Percentiles rank a stretch among this genome's conserved stretches.
Conservation (phyloP, 2,888 invertebrate species). For the Callyntrura sp. region DNA sequence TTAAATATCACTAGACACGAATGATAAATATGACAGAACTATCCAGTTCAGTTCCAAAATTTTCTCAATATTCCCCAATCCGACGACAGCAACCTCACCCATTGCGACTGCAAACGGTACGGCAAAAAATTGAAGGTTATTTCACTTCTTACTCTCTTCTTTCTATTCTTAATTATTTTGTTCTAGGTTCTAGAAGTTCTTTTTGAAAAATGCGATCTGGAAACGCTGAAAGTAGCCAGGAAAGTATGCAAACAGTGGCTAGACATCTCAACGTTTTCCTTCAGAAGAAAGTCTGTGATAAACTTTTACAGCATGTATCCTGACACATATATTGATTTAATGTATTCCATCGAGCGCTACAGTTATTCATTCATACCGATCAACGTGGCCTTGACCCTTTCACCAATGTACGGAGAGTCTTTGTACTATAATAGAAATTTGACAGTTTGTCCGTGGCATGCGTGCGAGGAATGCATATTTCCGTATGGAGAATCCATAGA, state of each 20-base stretch:
- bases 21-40: too few species aligned
- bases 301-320: slow-evolving; percentile 70
- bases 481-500: slow-evolving; percentile 63
- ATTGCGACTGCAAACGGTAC: too few species aligned
- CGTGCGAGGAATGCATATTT: slow-evolving; percentile 71
- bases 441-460: slow-evolving; percentile 64
- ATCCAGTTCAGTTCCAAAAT: too few species aligned
- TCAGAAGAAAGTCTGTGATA: slow-evolving; percentile 55
- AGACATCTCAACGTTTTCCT: neutral
- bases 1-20: too few species aligned
- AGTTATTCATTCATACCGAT: slow-evolving; percentile 47
- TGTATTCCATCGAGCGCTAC: slow-evolving; percentile 33
- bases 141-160: too few species aligned
- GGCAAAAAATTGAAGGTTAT: too few species aligned
- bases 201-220: slow-evolving; percentile 64
- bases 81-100: too few species aligned
- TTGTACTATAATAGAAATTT: slow-evolving; percentile 50
- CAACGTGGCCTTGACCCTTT: slow-evolving; percentile 71
- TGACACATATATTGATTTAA: slow-evolving; percentile 39
- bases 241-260: slow-evolving; percentile 68
- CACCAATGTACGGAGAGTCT: slow-evolving; percentile 54
- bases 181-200: slow-evolving; percentile 67
- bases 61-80: too few species aligned
- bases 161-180: too few species aligned
- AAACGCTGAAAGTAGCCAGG: slow-evolving; percentile 57